phyloP scores from a whole-genome alignment of 2,113 vertebrate species.

The Pteropus alecto region DNA sequence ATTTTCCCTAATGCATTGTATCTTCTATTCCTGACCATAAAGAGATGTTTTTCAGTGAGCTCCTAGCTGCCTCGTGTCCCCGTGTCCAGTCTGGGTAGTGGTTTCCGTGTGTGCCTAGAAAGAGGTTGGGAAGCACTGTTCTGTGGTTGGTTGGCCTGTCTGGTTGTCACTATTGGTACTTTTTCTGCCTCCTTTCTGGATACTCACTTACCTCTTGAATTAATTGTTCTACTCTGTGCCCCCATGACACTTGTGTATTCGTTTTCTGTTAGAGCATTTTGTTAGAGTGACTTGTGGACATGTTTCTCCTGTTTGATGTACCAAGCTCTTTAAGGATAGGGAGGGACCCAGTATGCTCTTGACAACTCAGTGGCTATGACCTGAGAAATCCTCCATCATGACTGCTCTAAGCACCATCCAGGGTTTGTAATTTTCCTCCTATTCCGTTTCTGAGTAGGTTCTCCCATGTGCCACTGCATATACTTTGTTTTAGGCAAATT shows the following conservation, averaged over 20 bases:
- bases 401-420: background rate
- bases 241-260: background rate
- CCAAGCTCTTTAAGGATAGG: background rate
- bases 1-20: background rate
- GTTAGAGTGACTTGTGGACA: background rate
- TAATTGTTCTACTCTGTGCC: background rate
- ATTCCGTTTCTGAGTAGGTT: background rate
- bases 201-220: background rate
- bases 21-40: background rate
- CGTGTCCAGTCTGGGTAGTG: fast-evolving
- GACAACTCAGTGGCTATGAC: background rate
- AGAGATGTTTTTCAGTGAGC: background rate
- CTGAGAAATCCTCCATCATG: background rate
- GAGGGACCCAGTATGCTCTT: background rate
- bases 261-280: background rate
- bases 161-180: background rate
- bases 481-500: background rate
- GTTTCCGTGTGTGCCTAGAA: background rate
- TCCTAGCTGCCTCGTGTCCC: background rate
- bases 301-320: background rate
- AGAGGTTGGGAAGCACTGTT: background rate
- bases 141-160: background rate
- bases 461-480: background rate
- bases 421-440: background rate
- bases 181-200: background rate